Base-by-base conservation (phyloP, 2,888 invertebrate species). In the Lamproptera curius region DNA sequence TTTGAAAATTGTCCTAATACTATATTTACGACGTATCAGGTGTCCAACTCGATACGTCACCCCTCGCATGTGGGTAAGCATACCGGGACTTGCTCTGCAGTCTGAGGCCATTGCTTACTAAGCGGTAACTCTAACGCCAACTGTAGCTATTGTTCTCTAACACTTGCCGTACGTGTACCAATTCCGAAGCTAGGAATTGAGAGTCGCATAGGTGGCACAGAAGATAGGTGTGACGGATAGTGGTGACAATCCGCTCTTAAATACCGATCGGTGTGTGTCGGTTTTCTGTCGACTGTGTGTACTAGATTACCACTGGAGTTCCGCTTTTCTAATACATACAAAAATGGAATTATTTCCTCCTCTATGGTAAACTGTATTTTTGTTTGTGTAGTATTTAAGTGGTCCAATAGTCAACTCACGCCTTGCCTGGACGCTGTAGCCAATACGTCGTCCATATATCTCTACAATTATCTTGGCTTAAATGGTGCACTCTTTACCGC, bases 21-120 rank as follows among this genome's bases (percentile, higher is more conserved):
- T 16, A 16, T n/a, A 17, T 11, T n/a, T 37, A 2, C 36, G 17
- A n/a, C 36, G 17, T 37, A 37, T n/a, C 36, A 37, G 36, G 17
- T 37, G 37, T 20, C 16, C 28, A 13, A 37, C 3, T 37, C 13
- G 13, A 16, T 37, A 15, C 20, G 20, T 11, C 6, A 28, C 28
- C 6, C 28, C 4, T 28, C 28, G 28, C 28, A 10, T 28, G 10
- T 10, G 10, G n/a, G 28, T 10, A 6, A 28, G 10, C 6, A 20
- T 20, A 20, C 20, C 20, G 20, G 20, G 20, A 20, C 20, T 20
- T 6, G 20, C 20, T 20, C 20, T 6, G 6, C 20, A 20, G 3
- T 20, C 20, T 20, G 20, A 20, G 20, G 20, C 6, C 20, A 6
- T 20, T 20, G 20, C 6, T 20, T 20, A 20, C 20, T 6, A 20